A percentile compares a stretch with the other conserved stretches of the same genome.
These are phyloP conservation scores for Beris chalybata DNA, from an alignment of 2,888 invertebrate genomes.

Conservation along the genomic window DNA sequence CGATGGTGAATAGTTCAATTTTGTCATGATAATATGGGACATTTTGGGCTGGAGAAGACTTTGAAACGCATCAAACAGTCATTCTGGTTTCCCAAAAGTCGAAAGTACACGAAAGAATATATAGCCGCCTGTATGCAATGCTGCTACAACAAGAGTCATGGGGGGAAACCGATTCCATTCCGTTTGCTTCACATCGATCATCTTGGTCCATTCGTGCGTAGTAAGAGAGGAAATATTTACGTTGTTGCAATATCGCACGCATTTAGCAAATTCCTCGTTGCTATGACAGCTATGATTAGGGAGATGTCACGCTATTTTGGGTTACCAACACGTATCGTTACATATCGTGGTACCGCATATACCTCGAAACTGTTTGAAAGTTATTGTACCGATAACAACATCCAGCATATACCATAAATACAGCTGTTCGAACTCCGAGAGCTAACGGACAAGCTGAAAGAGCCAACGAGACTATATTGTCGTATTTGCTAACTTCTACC, in stretches of 20 bases:
- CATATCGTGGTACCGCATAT: constrained; percentile 44
- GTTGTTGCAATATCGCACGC: constrained; percentile 37
- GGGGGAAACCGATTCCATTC: constrained; percentile 38
- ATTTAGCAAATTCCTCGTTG: constrained; percentile 36
- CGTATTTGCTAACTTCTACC: too few species aligned
- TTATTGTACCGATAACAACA: constrained; percentile 40
- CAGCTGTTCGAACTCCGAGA: too few species aligned
- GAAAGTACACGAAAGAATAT: constrained; percentile 39
- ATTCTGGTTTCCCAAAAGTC: constrained; percentile 41
- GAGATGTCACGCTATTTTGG: constrained; percentile 43
- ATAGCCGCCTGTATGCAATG: constrained; percentile 40
- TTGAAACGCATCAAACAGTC: constrained; percentile 35
- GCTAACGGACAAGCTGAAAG: too few species aligned
- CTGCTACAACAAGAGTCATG: constrained; percentile 37
- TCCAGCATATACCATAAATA: too few species aligned
- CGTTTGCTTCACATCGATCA: constrained; percentile 40
- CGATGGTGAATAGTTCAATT: constrained; percentile 39
- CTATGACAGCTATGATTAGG: constrained; percentile 33
- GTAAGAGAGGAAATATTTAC: constrained; percentile 36
- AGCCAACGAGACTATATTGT: too few species aligned
- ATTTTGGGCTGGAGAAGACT: too few species aligned
- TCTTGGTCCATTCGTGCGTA: constrained; percentile 39
- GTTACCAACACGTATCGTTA: constrained; percentile 42
- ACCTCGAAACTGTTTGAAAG: constrained; percentile 41
- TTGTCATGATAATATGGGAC: constrained; percentile 42